Evolutionary conservation across 2,797 vertebrate species (phyloP).

Genomic region (Falco rusticolus): DNA sequence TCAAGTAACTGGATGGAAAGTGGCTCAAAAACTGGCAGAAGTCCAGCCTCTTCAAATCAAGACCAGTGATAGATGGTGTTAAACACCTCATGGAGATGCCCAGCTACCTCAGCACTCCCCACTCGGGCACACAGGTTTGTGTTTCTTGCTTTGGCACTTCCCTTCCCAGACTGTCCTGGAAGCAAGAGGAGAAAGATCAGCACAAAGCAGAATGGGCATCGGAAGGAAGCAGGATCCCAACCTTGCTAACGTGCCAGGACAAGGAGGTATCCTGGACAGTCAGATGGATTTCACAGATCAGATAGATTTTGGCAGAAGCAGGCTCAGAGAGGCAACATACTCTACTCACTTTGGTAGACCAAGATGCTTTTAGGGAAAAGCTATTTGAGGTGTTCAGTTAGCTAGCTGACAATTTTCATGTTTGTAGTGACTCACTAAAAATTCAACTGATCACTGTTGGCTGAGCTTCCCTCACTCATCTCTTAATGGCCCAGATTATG

Average conservation of each 20-base stretch:
- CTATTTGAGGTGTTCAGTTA: not conserved
- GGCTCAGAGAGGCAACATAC: not conserved
- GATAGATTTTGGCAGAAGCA: not conserved
- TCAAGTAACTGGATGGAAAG: not conserved
- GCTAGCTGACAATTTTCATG: not conserved
- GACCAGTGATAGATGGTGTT: not conserved
- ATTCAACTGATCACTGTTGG: not conserved
- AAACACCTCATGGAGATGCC: not conserved
- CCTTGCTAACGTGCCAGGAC: rapidly evolving
- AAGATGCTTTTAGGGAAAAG: not conserved
- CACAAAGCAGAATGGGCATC: not conserved
- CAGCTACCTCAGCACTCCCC: not conserved
- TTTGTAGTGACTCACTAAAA: not conserved
- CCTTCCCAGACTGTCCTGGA: not conserved
- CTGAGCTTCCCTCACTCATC: not conserved
- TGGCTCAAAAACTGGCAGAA: not conserved
- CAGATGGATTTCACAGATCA: not conserved
- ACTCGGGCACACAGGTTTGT: not conserved
- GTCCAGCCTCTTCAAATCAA: not conserved
- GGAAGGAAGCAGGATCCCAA: not conserved
- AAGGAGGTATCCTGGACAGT: not conserved
- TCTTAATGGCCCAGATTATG: not conserved
- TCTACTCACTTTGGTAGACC: not conserved
- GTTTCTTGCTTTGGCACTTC: not conserved
- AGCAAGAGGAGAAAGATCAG: not conserved